These are phyloP conservation scores for Steromphala cineraria DNA, from an alignment of 2,888 invertebrate species.

Conservation along the genomic window DNA sequence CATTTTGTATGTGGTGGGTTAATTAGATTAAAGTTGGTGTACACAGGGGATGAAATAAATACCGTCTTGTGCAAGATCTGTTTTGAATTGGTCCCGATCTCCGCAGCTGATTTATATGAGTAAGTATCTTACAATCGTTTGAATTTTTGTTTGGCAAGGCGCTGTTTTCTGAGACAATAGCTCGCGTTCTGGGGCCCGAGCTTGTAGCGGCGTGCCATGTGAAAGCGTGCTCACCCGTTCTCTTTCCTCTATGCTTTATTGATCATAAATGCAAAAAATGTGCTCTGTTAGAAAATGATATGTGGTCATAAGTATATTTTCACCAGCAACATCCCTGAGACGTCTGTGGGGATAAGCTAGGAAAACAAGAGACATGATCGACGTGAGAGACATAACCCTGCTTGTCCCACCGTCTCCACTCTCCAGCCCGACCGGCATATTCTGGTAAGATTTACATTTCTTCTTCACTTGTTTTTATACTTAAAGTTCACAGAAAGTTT, in stretches of 20 bases:
- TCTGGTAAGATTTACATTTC: neutral
- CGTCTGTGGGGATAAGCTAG: conserved; percentile 12
- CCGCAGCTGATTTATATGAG: neutral
- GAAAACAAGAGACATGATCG: neutral
- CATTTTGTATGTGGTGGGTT: too few relatives aligned
- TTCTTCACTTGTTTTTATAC: neutral
- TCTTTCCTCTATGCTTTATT: conserved; percentile 23
- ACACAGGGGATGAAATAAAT: neutral
- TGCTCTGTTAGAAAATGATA: conserved; percentile 25
- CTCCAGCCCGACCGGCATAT: neutral
- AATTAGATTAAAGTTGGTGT: too few relatives aligned
- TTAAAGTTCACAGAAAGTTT: neutral
- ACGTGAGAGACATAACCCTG: neutral
- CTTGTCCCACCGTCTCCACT: too few relatives aligned
- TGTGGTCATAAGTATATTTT: conserved; percentile 26
- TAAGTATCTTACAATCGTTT: conserved; percentile 16
- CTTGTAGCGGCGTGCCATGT: neutral
- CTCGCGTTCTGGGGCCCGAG: neutral
- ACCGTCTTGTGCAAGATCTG: neutral
- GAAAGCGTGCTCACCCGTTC: conserved; percentile 13
- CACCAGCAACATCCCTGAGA: neutral
- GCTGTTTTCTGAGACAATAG: conserved; percentile 28
- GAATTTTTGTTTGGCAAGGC: conserved; percentile 14
- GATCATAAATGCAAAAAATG: conserved; percentile 30
- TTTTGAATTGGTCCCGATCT: neutral